Conservation (phyloP, 2,888 invertebrate species). For the Villa cingulata region DNA sequence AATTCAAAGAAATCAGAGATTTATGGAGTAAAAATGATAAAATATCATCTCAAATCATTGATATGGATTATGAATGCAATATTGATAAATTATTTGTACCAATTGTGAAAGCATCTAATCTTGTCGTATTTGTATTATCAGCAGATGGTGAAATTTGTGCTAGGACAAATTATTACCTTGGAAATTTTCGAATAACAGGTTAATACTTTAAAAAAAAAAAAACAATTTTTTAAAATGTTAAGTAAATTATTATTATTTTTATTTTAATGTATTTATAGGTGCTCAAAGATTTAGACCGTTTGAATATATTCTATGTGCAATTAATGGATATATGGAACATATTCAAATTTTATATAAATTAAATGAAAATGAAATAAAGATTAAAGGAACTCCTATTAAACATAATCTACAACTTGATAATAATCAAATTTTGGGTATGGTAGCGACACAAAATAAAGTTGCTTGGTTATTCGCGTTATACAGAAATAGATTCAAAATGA, state of each 20-base stretch:
- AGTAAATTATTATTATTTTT: too few species aligned
- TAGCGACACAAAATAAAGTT: constrained; percentile 19
- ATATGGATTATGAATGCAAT: constrained; percentile 15
- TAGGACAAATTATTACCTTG: constrained; percentile 1
- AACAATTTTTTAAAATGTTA: too few species aligned
- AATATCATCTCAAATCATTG: constrained; percentile 21
- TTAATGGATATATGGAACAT: constrained; percentile 16
- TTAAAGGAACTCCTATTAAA: constrained; percentile 1
- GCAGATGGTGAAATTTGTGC: constrained; percentile 2
- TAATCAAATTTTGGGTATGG: constrained; percentile 23
- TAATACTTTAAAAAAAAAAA: neutral
- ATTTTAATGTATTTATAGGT: constrained; percentile 15
- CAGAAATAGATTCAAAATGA: constrained; percentile 21
- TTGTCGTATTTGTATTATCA: constrained; percentile 22
- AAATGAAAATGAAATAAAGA: neutral
- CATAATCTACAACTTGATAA: constrained; percentile 18
- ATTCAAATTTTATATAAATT: neutral
- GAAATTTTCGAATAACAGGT: constrained; percentile 8
- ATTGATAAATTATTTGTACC: constrained; percentile 19
- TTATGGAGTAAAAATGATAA: constrained; percentile 26
- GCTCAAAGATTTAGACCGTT: constrained; percentile 16
- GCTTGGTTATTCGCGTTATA: constrained; percentile 21
- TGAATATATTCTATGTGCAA: constrained; percentile 22
- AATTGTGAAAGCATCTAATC: constrained; percentile 24
- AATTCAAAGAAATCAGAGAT: constrained; percentile 16